Base-by-base conservation (phyloP, 2,888 invertebrate species). In the Nomada ferruginata region DNA sequence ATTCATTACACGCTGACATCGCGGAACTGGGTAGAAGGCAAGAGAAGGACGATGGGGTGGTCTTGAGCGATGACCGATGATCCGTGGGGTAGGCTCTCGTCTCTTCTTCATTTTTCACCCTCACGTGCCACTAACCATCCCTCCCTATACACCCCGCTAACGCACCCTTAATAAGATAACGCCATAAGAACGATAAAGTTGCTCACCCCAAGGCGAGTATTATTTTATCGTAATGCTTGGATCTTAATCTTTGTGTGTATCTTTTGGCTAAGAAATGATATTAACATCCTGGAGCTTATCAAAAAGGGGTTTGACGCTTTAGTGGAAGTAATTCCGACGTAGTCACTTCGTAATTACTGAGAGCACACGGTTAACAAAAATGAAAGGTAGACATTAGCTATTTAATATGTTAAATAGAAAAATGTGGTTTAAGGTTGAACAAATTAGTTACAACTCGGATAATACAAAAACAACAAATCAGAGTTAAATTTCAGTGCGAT, bases 21-120 rank as follows among this genome's bases (percentile, higher is more conserved):
- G 76, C 77, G 69, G 42, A 29, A 66, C 64, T 53, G 64, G 59
- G 72, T 59, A 60, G 63, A 65, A 57, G 64, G 76, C 68, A 72
- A 66, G 59, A 66, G 82, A 59, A 79, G 76, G 76, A 74, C 65
- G 79, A 88, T 65, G 69, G 80, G 79, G 78, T 72, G 85, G 86
- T 85, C 82, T 84, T 84, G 77, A 85, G 86, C 85, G 89, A 91
- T 92, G 92, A 92, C 89, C 89, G 92, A 92, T 92, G 90, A 89
- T 87, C 79, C 84, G 91, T 92, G 91, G 90, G 92, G 91, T 92
- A 92, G 92, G 91, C 91, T 90, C 90, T 92, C 89, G 89, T 88
- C 85, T 91, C 87, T 89, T 84, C 88, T 89, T 90, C 90, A 91
- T 92, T 92, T 91, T 91, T 92, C 90, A 90, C 89, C 79, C 84